Evolutionary conservation across 2,888 invertebrate species (phyloP).

Genomic region (Habrosyne pyritoides): DNA sequence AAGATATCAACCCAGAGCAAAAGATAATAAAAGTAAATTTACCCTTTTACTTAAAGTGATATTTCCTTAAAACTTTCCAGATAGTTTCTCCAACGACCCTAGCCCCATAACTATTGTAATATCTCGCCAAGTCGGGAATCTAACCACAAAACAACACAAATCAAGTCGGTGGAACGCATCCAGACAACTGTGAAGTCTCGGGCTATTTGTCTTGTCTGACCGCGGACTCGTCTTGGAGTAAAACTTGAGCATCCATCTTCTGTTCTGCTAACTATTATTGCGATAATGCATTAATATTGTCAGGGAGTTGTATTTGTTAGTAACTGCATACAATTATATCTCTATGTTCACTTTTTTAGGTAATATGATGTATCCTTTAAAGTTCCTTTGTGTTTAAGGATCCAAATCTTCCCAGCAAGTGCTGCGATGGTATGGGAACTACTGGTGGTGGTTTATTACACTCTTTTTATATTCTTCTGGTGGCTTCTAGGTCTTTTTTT

Average conservation of each 20-base stretch:
- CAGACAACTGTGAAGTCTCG: constrained; percentile 24
- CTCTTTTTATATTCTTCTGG: too few relatives aligned
- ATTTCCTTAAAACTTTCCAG: constrained; percentile 1
- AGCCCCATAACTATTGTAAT: constrained; percentile 10
- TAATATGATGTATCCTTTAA: too few relatives aligned
- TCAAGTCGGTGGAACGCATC: constrained; percentile 18
- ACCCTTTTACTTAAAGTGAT: background rate
- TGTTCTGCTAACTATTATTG: constrained; percentile 1
- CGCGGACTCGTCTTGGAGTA: background rate
- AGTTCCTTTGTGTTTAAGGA: too few relatives aligned
- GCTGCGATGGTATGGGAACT: too few relatives aligned
- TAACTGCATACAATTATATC: background rate
- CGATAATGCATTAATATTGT: background rate
- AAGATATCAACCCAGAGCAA: too few relatives aligned
- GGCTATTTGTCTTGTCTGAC: constrained; percentile 27
- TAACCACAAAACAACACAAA: constrained; percentile 28
- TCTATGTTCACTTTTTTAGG: background rate
- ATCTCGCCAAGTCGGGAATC: constrained; percentile 13
- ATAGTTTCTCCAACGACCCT: background rate
- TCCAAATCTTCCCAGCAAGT: too few relatives aligned
- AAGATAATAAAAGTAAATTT: background rate
- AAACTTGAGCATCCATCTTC: background rate
- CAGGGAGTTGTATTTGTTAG: background rate
- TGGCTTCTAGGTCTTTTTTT: too few relatives aligned
- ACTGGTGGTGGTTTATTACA: too few relatives aligned